These are phyloP conservation scores for Lycodopsis pacificus DNA, from an alignment of 2,797 vertebrate genomes.

Conservation along the genomic window DNA sequence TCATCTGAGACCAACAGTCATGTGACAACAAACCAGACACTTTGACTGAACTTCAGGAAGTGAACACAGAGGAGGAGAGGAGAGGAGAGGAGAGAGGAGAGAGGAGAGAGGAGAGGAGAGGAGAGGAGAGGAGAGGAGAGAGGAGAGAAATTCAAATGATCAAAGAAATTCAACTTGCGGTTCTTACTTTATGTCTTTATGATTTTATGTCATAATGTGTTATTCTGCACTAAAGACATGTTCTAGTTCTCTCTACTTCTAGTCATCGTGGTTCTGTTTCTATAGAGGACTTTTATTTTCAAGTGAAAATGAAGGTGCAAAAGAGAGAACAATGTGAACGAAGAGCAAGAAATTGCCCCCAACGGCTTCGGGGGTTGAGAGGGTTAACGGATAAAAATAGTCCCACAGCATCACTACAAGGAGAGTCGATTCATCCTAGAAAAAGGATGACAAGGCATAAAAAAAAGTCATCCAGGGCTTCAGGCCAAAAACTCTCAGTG, in stretches of 20 bases:
- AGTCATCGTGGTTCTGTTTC: not conserved
- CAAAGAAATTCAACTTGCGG: not conserved
- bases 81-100: no score
- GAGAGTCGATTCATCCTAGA: conserved; percentile 22
- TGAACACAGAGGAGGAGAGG: no score
- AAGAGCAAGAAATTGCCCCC: no score
- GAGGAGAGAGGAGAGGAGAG: no score
- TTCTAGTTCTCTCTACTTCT: not conserved
- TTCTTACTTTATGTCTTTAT: not conserved
- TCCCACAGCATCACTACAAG: not conserved
- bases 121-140: no score
- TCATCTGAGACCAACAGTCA: no score
- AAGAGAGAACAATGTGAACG: no score
- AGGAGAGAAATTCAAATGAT: no score
- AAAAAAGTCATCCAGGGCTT: conserved; percentile 31
- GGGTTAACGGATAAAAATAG: not conserved
- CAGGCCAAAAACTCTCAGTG: conserved; percentile 20
- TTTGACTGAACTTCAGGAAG: no score
- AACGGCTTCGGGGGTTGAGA: no score
- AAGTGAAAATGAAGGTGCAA: not conserved
- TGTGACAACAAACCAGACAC: no score
- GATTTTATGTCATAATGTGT: not conserved
- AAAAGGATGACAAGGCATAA: conserved; percentile 61
- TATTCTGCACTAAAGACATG: not conserved
- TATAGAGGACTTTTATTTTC: not conserved